Conservation (phyloP, 2,888 invertebrate species). For the Drosophila merina region DNA sequence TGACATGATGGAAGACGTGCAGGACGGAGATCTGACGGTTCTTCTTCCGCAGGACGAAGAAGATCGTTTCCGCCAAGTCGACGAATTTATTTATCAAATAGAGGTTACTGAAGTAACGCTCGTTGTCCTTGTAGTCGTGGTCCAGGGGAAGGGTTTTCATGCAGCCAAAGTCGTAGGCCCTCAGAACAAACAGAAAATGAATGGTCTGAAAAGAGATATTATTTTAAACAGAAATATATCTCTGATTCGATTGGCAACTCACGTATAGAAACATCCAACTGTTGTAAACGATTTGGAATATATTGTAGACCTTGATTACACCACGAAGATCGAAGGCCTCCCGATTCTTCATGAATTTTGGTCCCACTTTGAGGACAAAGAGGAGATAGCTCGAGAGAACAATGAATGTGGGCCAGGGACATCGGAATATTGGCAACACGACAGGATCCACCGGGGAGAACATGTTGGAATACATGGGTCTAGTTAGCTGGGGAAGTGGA, state of each 20-base stretch:
- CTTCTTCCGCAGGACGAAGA: slow-evolving; percentile 2
- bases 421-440: not conserved
- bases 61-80: not conserved
- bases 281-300: not conserved
- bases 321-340: not conserved
- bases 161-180: not conserved
- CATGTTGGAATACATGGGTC: not conserved
- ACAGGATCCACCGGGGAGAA: not conserved
- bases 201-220: not conserved
- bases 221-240: not conserved
- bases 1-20: not conserved
- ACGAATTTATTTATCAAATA: not conserved
- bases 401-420: not conserved
- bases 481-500: not conserved
- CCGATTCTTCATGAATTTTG: not conserved
- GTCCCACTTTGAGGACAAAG: not conserved
- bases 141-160: not conserved
- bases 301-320: not conserved
- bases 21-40: not conserved
- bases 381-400: not conserved
- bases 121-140: not conserved
- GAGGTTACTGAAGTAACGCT: not conserved
- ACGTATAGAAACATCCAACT: not conserved
- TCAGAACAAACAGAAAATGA: not conserved
- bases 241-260: not conserved